These are phyloP conservation scores for Eristalis pertinax DNA, from an alignment of 2,888 invertebrate species.

Conservation along the genomic window DNA sequence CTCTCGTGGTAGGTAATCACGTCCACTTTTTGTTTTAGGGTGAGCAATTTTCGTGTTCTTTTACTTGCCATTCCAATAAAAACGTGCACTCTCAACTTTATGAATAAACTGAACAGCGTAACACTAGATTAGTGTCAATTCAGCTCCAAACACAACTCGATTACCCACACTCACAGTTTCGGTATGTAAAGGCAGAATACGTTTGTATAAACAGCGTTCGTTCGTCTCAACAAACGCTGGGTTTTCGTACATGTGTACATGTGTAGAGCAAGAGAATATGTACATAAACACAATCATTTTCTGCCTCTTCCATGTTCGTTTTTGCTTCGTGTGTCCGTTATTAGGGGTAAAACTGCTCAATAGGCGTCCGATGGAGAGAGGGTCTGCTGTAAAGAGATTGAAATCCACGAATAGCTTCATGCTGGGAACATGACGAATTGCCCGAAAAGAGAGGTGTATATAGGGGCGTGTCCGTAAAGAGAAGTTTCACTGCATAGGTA, in stretches of 20 bases:
- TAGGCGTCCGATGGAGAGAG: neutral
- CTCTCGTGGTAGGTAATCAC: neutral
- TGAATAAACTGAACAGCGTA: constrained; percentile 5
- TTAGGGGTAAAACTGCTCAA: neutral
- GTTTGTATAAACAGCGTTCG: too few relatives aligned
- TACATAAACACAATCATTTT: neutral
- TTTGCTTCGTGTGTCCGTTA: neutral
- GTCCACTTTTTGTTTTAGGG: neutral
- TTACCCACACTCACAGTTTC: neutral
- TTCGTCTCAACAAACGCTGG: too few relatives aligned
- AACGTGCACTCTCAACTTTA: neutral
- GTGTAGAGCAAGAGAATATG: neutral
- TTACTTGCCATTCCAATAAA: constrained; percentile 4
- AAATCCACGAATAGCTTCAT: neutral
- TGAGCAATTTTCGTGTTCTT: neutral
- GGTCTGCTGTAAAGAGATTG: neutral
- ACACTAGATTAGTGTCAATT: neutral
- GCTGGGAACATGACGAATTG: too few relatives aligned
- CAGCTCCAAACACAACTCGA: neutral
- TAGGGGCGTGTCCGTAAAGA: too few relatives aligned
- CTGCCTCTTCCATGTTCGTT: neutral
- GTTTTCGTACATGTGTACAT: neutral
- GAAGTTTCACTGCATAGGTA: too few relatives aligned
- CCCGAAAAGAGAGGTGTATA: too few relatives aligned
- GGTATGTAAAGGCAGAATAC: neutral